Evolutionary conservation across 2,888 invertebrate genomes (phyloP), one percentile per base, ranked within the genome.

Genomic region (Biston betularia): DNA sequence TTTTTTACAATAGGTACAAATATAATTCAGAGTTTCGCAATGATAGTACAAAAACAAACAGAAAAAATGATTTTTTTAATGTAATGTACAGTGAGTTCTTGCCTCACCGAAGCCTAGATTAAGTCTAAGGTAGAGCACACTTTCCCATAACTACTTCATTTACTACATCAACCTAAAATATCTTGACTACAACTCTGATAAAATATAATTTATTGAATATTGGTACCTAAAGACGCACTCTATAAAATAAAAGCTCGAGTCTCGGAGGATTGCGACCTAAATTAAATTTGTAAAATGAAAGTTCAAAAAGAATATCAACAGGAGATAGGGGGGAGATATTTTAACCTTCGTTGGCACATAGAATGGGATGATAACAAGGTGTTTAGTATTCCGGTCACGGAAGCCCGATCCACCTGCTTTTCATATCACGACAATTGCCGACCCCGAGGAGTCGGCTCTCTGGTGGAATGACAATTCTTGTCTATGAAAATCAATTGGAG

Each of bases 361-460:
- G 82, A 89, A 88, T 85, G 87, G 87, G 87, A 89, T 85, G 89
- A 89, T 89, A 92, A 91, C 87, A 85, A 89, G 88, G 83, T 83
- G 81, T 85, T 92, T 89, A 90, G 87, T 90, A 92, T 92, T 90
- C 91, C 73, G 83, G 83, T 75, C 89, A 86, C 88, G 89, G 73
- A 78, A 81, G 84, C 83, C 83, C 90, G 89, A 89, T 92, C 90
- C 89, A 90, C 92, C 92, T 90, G 92, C 90, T 92, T 91, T 90
- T 92, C 90, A 90, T 92, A 90, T 91, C 90, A 90, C 89, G 90
- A 89, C 91, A 87, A 91, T 92, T 90, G 89, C 86, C 87, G 88
- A 85, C 89, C 90, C 88, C 82, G 80, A 87, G 87, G 85, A 87
- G 84, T 85, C 86, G 84, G 82, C 85, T 88, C 88, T 86, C 86